Percentiles rank a stretch among this genome's conserved stretches.
These are phyloP conservation scores for Platycnemis pennipes DNA, from an alignment of 2,888 invertebrate genomes.

Conservation along the genomic window DNA sequence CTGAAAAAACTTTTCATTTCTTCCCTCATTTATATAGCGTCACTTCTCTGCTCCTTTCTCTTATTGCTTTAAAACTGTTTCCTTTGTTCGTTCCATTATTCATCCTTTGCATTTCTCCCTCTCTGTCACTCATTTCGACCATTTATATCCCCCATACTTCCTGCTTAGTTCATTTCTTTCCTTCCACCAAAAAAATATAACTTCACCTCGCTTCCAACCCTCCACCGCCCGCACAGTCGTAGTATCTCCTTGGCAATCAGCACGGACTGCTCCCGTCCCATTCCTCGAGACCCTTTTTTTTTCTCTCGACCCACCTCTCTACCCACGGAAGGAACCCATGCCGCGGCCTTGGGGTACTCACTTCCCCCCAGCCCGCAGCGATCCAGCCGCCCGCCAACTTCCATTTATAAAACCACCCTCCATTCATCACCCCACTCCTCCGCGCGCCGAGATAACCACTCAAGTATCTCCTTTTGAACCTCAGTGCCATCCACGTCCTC, in stretches of 20 bases:
- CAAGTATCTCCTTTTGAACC: not conserved
- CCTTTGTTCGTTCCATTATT: too few species aligned
- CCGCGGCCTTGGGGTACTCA: not conserved
- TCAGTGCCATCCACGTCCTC: not conserved
- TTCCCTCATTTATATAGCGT: too few species aligned
- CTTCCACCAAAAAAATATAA: not conserved
- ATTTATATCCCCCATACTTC: not conserved
- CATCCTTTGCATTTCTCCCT: not conserved
- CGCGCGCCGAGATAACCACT: not conserved
- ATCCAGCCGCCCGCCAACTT: not conserved
- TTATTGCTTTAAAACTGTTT: too few species aligned
- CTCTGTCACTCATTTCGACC: not conserved
- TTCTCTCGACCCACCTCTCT: not conserved
- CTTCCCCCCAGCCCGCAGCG: not conserved
- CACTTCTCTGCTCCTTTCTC: too few species aligned
- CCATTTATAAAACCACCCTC: not conserved
- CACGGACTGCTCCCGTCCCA: not conserved
- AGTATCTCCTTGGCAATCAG: not conserved
- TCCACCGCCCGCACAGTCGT: not conserved
- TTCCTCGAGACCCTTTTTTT: not conserved
- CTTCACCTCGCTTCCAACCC: too few species aligned
- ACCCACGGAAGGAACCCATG: too few species aligned
- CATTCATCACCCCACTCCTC: constrained; percentile 1
- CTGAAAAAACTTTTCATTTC: too few species aligned
- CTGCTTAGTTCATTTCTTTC: not conserved